Percentiles rank a stretch among this genome's conserved stretches.
Evolutionary conservation across 2,797 vertebrate genomes (phyloP).

Genomic region (Microcaecilia unicolor): DNA sequence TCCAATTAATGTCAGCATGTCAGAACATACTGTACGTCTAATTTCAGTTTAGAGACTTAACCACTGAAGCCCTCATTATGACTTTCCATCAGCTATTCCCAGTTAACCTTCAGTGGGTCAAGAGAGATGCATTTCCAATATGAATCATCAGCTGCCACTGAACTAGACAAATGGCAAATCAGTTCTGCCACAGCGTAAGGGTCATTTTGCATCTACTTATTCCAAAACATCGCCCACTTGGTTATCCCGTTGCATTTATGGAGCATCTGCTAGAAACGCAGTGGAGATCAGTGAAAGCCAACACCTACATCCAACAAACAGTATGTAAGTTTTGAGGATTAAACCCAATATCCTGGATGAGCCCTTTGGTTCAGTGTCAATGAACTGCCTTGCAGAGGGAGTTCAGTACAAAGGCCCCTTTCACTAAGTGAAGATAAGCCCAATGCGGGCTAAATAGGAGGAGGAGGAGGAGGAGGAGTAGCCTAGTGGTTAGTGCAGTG

Average conservation of each 20-base stretch:
- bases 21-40: constrained; percentile 41
- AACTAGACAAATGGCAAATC: constrained; percentile 27
- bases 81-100: constrained; percentile 35
- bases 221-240: constrained; percentile 7
- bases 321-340: too few relatives aligned
- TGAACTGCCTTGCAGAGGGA: too few relatives aligned
- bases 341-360: too few relatives aligned
- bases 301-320: too few relatives aligned
- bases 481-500: too few relatives aligned
- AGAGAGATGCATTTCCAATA: constrained; percentile 30
- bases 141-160: constrained; percentile 23
- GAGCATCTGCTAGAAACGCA: too few relatives aligned
- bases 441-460: too few relatives aligned
- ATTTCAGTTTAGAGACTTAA: constrained; percentile 35
- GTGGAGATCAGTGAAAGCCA: too few relatives aligned
- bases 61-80: constrained; percentile 35
- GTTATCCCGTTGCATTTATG: background rate
- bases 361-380: too few relatives aligned
- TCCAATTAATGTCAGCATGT: constrained; percentile 39
- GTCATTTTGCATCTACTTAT: constrained; percentile 15
- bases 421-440: too few relatives aligned
- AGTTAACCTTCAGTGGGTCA: constrained; percentile 37
- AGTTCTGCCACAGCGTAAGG: constrained; percentile 28
- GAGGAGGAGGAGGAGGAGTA: too few relatives aligned
- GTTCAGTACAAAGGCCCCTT: too few relatives aligned